A percentile compares a stretch with the other conserved stretches of the same genome.
These are phyloP conservation scores for Spongia lamella DNA, from an alignment of 37 sponge, comb jelly and placozoan genomes.

Conservation along the genomic window DNA sequence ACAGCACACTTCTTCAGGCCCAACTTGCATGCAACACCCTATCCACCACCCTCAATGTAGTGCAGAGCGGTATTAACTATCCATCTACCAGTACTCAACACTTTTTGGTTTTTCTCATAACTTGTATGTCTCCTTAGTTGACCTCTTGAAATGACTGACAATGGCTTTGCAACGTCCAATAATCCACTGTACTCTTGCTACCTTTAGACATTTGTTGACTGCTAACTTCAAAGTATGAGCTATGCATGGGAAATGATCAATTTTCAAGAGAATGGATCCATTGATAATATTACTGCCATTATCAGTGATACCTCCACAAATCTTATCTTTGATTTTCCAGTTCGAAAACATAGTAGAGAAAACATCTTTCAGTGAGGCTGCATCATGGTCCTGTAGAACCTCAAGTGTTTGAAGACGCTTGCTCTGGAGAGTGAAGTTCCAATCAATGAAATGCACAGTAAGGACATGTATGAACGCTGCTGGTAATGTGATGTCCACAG, in stretches of 20 bases:
- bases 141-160: conserved; percentile 8
- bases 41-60: no score
- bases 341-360: not conserved
- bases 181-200: not conserved
- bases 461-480: conserved; percentile 1
- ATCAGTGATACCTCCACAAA: conserved; percentile 10
- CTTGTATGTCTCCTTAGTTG: conserved; percentile 20
- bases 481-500: conserved; percentile 15
- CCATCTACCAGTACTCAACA: no score
- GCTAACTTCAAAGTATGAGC: conserved; percentile 16
- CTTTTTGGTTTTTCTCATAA: conserved; percentile 15
- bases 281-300: conserved; percentile 1
- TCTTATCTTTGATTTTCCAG: conserved; percentile 2
- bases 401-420: conserved; percentile 4
- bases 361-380: not conserved
- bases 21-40: no score
- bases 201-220: not conserved
- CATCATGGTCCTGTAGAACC: not conserved
- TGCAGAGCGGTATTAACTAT: no score
- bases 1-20: no score
- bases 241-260: conserved; percentile 15
- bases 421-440: not conserved
- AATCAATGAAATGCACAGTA: conserved; percentile 3
- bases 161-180: conserved; percentile 16
- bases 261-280: not conserved